Base-by-base conservation (phyloP, 2,113 vertebrate species). In the Pterocles burchelli region DNA sequence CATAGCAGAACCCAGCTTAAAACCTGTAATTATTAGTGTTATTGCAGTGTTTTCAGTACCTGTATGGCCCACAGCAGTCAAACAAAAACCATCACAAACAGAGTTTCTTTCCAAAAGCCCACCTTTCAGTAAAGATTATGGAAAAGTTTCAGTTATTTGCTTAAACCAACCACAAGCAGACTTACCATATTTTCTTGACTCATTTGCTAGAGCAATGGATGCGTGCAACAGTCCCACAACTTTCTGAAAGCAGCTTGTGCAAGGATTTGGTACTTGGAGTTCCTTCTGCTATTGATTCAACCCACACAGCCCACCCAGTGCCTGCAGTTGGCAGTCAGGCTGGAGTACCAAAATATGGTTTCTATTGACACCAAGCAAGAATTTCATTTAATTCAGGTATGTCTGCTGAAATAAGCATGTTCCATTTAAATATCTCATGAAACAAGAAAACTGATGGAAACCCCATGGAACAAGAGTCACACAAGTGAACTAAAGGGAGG, bases 111-210 rank as follows among this genome's bases (percentile, higher is more conserved):
- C 45, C 26, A 88, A 36, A 88, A 90, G 14, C 34, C 10, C 33
- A 55, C 24, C 10, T 77, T 87, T 63, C 26, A 59, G 63, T 61
- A 52, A 59, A 83, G 70, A 17, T 6, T 0, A 17, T 14, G 13
- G 59, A 70, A 88, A 33, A 0, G 7, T 16, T 88, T 82, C 34
- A 73, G 28, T 58, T 70, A 7, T 54, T 75, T 43, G 61, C 46
- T 78, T 58, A 73, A 91, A 55, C 0, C 43, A 85, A 8, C 22
- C 21, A 17, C 28, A 45, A 33, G 15, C 62, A 85, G 57, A 20
- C 13, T 51, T 67, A 13, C 31, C 36, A 24, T 0, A 0, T 20
- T 17, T 20, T 17, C 11, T 25, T 10, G 45, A 77, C 17, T 57
- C 31, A 8, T 43, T 48, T 3, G 21, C 8, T 6, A 2, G 8